Base-by-base conservation (phyloP, 2,888 invertebrate genomes). In the Thecocarcelia acutangulata region DNA sequence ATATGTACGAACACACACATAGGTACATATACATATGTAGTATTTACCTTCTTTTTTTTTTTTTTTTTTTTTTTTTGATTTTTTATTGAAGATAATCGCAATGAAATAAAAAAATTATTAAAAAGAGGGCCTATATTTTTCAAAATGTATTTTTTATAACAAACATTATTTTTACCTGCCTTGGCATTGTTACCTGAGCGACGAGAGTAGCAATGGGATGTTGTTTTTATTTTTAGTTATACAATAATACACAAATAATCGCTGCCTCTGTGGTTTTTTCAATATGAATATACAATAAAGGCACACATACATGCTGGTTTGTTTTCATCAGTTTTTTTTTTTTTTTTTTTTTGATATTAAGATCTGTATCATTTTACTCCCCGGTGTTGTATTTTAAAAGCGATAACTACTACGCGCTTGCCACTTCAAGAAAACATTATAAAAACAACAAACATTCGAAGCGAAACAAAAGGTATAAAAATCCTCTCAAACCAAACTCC, bases 21-120 rank as follows among this genome's bases (percentile, higher is more conserved):
- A n/a, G n/a, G n/a, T n/a, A 19, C 44, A 46, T 76, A 61, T 61
- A 64, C 5, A 12, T 52, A 69, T 64, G 61, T 40, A 12, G 12
- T 42, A 52, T 50, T 3, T 19, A 13, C 11, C 17, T 13, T 2
- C 11, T 48, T 44, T 75, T 63, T 17, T 42, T 19, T 24, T 24
- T 2, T 24, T n/a, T 2, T n/a, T 48, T 44, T 75, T 63, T 17
- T 42, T 19, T 24, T 24, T 2, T 24, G 24, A 24, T 44, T 74
- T 69, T 79, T 70, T 83, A 84, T 80, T 61, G 64, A 75, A 85
- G 86, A 64, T 72, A 81, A 81, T 78, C 78, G 56, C 21, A 64
- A 72, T 68, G 37, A 77, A 77, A 81, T 48, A 46, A 28, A 15
- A 21, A 12, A 48, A 56, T 42, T 15, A 6, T 12, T 21, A 59